Base-by-base conservation (phyloP, 2,797 vertebrate genomes). In the Myiotriccus ornatus region DNA sequence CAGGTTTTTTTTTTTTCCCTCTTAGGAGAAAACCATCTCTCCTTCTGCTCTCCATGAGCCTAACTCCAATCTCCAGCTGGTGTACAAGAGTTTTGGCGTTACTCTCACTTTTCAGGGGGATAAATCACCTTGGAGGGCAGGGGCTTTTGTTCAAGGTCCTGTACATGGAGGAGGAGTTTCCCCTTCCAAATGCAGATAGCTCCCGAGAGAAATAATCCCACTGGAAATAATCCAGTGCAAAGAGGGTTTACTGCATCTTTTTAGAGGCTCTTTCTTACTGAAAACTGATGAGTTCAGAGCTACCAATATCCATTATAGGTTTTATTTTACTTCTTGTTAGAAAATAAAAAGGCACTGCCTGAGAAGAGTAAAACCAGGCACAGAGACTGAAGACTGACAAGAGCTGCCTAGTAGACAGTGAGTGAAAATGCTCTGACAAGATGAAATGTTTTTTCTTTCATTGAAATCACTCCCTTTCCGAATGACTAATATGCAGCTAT, bases 381-480 rank as follows among this genome's bases (percentile, higher is more conserved):
- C 69, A 62, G 89, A 84, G 94, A 75, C 71, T 52, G 86, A 90
- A 93, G 85, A 91, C 89, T 96, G 92, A 96, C 95, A 96, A 94
- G 60, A 93, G 93, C 85, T 93, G 94, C 93, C 91, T 95, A 94
- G 95, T 93, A 96, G 93, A 96, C 93, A 96, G 95, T 90, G 95
- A 96, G 95, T 94, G 87, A 96, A 96, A 96, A 93, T 46, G 89
- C 89, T 94, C 93, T 95, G 97, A 97, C 90, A 97, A 96, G 93
- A 96, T 95, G 93, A 97, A 97, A 94, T 95, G 89, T 95, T 95
- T 97, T 96, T 95, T 95, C 93, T 95, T 96, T 96, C 95, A 96
- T 95, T 93, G 96, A 95, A 97, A 97, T 97, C 96, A 92, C 95
- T 97, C 94, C 89, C 95, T 95, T 95, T 94, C 95, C 91, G 49